Base-by-base conservation (phyloP, 2,797 vertebrate genomes). In the Garrulus glandarius region DNA sequence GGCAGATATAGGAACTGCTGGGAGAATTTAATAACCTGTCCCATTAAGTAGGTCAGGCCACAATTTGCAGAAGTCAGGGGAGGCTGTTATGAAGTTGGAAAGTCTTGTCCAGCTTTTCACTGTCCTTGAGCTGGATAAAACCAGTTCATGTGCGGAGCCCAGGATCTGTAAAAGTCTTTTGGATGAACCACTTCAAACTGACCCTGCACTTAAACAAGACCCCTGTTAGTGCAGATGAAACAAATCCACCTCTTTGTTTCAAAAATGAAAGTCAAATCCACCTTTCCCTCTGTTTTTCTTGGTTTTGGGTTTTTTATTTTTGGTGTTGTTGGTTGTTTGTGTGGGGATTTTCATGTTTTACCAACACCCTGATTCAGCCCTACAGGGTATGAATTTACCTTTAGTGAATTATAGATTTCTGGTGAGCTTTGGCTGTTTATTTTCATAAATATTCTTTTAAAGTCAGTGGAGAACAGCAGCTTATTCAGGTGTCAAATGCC, bases 11-110 rank as follows among this genome's bases (percentile, higher is more conserved):
- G 34, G 57, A 90, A 57, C 37, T 67, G 36, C 22, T 83, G 71
- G 43, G 53, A 75, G 43, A 86, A 71, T 81, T 92, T 78, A 84
- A 95, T 88, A 89, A 86, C 39, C 18, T 55, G 30, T 26, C 29
- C 55, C 15, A 5, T 18, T 47, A 90, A 90, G 50, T 56, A 78
- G 53, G 53, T 84, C 87, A 91, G 53, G n/a, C 11, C 43, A 57
- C 46, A 67, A 53, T 36, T 12, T 71, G 19, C 19, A 71, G 17
- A 81, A 86, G 59, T 19, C 49, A 41, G 23, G 55, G 74, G 63
- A 83, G 41, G 27, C 23, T 85, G 9, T 68, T 64, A 29, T 2
- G 29, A 61, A 79, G 60, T 67, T 67, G 71, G 20, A 9, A 74
- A 68, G 30, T n/a, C 15, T 74, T 84, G 91, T 59, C 70, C 30